Evolutionary conservation across 2,113 vertebrate genomes (phyloP).

Genomic region (Pica pica): DNA sequence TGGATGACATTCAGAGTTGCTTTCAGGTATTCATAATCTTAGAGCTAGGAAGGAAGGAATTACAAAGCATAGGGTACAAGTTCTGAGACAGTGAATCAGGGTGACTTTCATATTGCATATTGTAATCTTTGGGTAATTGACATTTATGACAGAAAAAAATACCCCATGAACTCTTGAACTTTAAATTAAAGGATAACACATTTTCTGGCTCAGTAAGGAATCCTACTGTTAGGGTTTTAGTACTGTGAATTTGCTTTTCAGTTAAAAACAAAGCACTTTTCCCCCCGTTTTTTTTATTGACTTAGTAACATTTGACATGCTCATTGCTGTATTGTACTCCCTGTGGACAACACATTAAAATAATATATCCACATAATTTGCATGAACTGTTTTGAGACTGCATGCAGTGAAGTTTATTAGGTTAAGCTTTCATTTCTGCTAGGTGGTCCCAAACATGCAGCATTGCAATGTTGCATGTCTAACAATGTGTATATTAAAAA

Average conservation of each 20-base stretch:
- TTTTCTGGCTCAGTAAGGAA: not conserved
- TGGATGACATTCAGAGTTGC: not conserved
- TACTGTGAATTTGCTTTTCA: not conserved
- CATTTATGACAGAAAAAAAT: not conserved
- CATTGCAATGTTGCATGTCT: not conserved
- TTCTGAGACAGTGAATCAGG: slow-evolving; percentile 13
- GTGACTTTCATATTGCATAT: not conserved
- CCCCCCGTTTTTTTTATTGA: not conserved
- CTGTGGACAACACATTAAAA: not conserved
- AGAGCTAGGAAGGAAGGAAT: not conserved
- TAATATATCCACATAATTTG: slow-evolving; percentile 37
- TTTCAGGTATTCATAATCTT: slow-evolving; percentile 13
- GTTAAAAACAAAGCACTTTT: not conserved
- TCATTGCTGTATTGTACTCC: not conserved
- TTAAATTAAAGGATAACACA: not conserved
- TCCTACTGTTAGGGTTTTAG: not conserved
- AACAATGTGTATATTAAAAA: not conserved
- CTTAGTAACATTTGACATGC: not conserved
- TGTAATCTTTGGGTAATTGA: not conserved
- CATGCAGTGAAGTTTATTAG: not conserved
- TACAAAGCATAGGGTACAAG: slow-evolving; percentile 9
- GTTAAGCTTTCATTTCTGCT: not conserved
- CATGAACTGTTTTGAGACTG: not conserved
- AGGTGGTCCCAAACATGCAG: not conserved
- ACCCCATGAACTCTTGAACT: not conserved